Evolutionary conservation across 2,888 invertebrate species (phyloP).

Genomic region (Himalopsyche japonica): DNA sequence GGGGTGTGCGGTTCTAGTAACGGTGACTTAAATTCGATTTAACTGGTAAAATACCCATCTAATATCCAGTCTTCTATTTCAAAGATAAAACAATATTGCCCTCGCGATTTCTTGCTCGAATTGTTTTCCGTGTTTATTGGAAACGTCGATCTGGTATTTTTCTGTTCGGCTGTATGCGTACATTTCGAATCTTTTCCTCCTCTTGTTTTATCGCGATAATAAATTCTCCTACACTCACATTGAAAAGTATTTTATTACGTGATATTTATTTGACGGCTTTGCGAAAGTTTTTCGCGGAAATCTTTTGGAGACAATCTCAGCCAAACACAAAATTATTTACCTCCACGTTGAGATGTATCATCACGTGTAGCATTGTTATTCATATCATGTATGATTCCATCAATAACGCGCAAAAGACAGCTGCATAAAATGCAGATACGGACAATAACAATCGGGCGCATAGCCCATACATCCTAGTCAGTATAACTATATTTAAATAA

Average conservation of each 20-base stretch:
- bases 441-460: too few species aligned
- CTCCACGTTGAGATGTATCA: not conserved
- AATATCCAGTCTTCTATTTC: conserved; percentile 7
- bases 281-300: not conserved
- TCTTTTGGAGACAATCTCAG: not conserved
- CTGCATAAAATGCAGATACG: too few species aligned
- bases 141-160: not conserved
- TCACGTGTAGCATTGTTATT: not conserved
- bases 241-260: not conserved
- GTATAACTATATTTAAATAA: too few species aligned
- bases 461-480: too few species aligned
- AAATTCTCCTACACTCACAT: not conserved
- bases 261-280: not conserved
- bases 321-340: not conserved
- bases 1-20: not conserved
- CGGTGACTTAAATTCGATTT: conserved; percentile 4
- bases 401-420: too few species aligned
- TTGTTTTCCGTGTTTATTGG: not conserved
- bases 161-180: not conserved
- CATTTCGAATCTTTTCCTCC: not conserved
- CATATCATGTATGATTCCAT: too few species aligned
- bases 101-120: not conserved
- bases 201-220: not conserved
- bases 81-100: conserved; percentile 3
- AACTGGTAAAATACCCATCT: conserved; percentile 3